Evolutionary conservation across 2,888 invertebrate species (phyloP).

Genomic region (Watsonalla cultraria): DNA sequence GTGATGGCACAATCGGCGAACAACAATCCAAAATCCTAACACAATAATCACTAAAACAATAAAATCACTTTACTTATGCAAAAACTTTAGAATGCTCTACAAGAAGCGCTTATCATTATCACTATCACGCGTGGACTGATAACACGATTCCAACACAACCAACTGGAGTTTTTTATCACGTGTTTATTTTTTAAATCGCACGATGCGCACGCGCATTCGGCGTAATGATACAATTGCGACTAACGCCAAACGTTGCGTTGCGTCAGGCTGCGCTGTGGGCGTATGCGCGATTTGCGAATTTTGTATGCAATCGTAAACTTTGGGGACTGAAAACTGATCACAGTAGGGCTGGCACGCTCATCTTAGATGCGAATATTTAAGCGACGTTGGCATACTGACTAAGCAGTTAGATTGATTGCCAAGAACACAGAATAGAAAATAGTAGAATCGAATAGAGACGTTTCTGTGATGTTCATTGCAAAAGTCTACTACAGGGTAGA

Average conservation of each 20-base stretch:
- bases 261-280: constrained; percentile 8
- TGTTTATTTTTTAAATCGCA: constrained; percentile 23
- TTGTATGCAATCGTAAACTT: constrained; percentile 2
- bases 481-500: no score
- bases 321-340: constrained; percentile 4
- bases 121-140: neutral
- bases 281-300: constrained; percentile 9
- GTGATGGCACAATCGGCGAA: constrained; percentile 13
- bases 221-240: constrained; percentile 24
- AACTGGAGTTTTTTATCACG: constrained; percentile 16
- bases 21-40: neutral
- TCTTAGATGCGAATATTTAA: no score
- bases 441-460: no score
- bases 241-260: constrained; percentile 13
- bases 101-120: neutral
- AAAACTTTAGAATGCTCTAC: neutral
- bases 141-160: neutral
- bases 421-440: no score
- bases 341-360: no score
- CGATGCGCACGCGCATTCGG: constrained; percentile 27
- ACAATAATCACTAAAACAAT: constrained; percentile 7
- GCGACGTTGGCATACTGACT: no score
- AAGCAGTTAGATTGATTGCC: no score
- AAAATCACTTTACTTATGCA: constrained; percentile 4
- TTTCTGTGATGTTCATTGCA: no score